phyloP scores from a whole-genome alignment of 2,113 vertebrate species.

The Melanotaenia duboulayi region DNA sequence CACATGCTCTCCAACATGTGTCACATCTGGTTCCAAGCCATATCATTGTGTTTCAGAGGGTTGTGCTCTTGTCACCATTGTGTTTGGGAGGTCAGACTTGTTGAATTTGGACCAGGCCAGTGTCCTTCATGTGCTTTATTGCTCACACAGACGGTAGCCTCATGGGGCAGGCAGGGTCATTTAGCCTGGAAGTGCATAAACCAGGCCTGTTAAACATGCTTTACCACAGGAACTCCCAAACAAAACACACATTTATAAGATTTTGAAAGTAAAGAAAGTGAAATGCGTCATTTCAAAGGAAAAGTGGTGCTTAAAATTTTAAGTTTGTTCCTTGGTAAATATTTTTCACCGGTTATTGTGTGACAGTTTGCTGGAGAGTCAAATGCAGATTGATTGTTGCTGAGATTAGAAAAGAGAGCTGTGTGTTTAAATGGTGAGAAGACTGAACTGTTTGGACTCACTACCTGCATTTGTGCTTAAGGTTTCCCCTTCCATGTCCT shows the following conservation, averaged over 20 bases:
- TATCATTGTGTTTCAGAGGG: constrained; percentile 66
- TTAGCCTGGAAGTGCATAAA: constrained; percentile 30
- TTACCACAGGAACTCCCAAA: constrained; percentile 51
- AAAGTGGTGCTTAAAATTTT: constrained; percentile 22
- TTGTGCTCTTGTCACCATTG: constrained; percentile 62
- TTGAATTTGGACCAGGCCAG: constrained; percentile 69
- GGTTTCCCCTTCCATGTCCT: constrained; percentile 68
- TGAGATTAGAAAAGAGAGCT: constrained; percentile 49
- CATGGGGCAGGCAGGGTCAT: constrained; percentile 30
- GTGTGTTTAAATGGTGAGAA: constrained; percentile 69
- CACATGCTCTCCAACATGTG: constrained; percentile 17
- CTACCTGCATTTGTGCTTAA: constrained; percentile 70
- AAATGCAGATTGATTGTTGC: constrained; percentile 49
- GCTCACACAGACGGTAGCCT: constrained; percentile 38
- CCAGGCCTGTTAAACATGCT: constrained; percentile 22
- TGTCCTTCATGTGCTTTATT: constrained; percentile 42
- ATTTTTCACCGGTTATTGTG: constrained; percentile 73
- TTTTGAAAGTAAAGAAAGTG: constrained; percentile 1
- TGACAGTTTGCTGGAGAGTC: constrained; percentile 51
- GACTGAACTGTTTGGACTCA: constrained; percentile 66
- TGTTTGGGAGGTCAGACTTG: constrained; percentile 73
- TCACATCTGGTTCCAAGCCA: constrained; percentile 62
- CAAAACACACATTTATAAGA: constrained; percentile 21
- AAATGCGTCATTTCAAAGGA: constrained; percentile 27
- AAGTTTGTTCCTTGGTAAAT: constrained; percentile 68